phyloP scores from a whole-genome alignment of 2,888 invertebrate genomes.

The Erebia palarica region DNA sequence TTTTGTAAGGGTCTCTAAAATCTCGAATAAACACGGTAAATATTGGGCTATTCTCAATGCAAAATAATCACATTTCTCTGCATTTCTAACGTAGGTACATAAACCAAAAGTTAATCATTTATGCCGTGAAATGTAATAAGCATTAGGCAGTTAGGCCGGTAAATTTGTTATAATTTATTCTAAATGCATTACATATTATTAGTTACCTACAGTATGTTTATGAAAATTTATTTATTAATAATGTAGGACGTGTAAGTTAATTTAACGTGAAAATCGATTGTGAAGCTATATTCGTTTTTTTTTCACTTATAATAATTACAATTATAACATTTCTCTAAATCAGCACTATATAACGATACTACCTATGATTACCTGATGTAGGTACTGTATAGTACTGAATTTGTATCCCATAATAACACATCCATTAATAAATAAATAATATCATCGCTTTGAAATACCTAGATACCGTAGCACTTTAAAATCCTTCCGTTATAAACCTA shows the following conservation, averaged over 20 bases:
- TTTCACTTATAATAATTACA: too few relatives aligned
- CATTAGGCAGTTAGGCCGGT: constrained; percentile 20
- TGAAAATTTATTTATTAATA: constrained; percentile 11
- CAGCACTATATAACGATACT: too few relatives aligned
- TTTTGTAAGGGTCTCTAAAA: constrained; percentile 15
- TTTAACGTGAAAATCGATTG: too few relatives aligned
- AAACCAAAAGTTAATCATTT: constrained; percentile 29
- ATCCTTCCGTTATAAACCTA: neutral
- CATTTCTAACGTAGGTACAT: constrained; percentile 30
- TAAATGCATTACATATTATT: constrained; percentile 25
- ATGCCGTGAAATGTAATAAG: constrained; percentile 29
- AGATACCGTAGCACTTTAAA: neutral
- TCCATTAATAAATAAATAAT: too few relatives aligned
- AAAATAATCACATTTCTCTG: constrained; percentile 36
- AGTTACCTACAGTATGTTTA: constrained; percentile 18
- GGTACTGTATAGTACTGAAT: too few relatives aligned
- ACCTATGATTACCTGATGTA: too few relatives aligned
- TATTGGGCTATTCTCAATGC: constrained; percentile 10
- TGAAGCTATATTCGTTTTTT: too few relatives aligned
- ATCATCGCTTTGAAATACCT: neutral
- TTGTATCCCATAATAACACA: too few relatives aligned
- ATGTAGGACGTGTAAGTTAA: neutral
- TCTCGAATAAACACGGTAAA: constrained; percentile 29
- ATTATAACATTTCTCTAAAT: too few relatives aligned
- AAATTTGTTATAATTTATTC: constrained; percentile 27